These are phyloP conservation scores for Oryctes rhinoceros DNA, from an alignment of 1,140 invertebrate genomes.

Conservation along the genomic window DNA sequence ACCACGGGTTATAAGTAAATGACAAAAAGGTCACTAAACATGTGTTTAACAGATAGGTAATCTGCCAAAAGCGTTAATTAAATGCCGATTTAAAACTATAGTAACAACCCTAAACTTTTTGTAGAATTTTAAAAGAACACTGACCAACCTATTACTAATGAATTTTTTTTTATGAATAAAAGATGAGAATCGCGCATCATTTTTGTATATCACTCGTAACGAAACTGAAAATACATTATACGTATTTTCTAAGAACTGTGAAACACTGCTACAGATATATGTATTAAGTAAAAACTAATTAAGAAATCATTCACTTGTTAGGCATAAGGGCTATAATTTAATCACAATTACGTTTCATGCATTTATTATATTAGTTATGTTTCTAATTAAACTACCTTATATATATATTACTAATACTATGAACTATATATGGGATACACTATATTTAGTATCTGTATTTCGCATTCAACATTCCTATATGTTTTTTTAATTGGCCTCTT, in stretches of 20 bases:
- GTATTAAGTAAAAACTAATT: not conserved
- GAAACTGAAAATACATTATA: not conserved
- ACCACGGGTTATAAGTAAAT: slow-evolving; percentile 28
- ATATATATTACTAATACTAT: too few relatives aligned
- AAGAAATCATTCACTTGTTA: not conserved
- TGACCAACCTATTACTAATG: not conserved
- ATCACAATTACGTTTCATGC: not conserved
- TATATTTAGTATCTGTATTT: too few relatives aligned
- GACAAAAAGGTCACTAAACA: slow-evolving; percentile 37
- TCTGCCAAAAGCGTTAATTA: slow-evolving; percentile 37
- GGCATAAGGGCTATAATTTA: not conserved
- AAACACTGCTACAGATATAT: not conserved
- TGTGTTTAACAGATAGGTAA: slow-evolving; percentile 36
- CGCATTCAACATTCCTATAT: too few relatives aligned
- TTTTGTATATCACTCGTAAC: not conserved
- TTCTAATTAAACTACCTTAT: not conserved
- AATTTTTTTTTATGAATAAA: slow-evolving; percentile 11
- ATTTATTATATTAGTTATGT: not conserved
- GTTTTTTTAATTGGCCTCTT: too few relatives aligned
- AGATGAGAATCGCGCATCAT: not conserved
- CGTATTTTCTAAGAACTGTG: not conserved
- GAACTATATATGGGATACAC: too few relatives aligned
- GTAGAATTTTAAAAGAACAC: not conserved
- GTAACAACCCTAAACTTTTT: slow-evolving; percentile 28
- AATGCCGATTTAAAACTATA: slow-evolving; percentile 16